phyloP scores from a whole-genome alignment of 2,888 invertebrate species.

The Chouioia cunea region DNA sequence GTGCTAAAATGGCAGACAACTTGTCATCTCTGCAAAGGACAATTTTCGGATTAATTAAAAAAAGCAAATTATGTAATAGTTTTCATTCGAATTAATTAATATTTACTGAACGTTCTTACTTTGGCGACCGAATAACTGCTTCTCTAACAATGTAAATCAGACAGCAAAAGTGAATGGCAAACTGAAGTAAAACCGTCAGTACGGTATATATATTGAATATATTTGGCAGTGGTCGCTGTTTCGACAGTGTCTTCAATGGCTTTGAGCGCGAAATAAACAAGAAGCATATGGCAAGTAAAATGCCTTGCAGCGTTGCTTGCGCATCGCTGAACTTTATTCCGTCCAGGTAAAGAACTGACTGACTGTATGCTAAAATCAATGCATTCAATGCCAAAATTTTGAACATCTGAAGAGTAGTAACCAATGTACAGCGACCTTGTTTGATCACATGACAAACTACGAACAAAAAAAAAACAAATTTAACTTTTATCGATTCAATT shows the following conservation, averaged over 20 bases:
- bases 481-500: constrained; percentile 9
- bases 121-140: constrained; percentile 78
- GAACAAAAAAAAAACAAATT: constrained; percentile 51
- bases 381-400: constrained; percentile 99
- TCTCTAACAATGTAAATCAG: constrained; percentile 90
- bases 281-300: constrained; percentile 96
- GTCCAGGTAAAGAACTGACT: constrained; percentile 93
- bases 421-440: constrained; percentile 98
- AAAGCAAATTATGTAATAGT: neutral
- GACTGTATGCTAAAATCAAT: constrained; percentile 96
- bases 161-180: constrained; percentile 93
- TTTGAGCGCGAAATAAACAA: constrained; percentile 98
- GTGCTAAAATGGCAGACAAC: constrained; percentile 52
- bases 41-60: too few species aligned
- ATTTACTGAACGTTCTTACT: constrained; percentile 68
- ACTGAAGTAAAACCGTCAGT: constrained; percentile 93
- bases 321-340: constrained; percentile 98
- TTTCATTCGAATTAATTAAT: neutral
- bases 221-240: constrained; percentile 95
- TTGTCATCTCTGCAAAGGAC: constrained; percentile 71
- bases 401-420: constrained; percentile 99
- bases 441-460: constrained; percentile 99
- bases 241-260: constrained; percentile 93
- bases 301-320: constrained; percentile 97
- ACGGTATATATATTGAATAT: constrained; percentile 99